Conservation (phyloP, 2,888 invertebrate species). For the Trachelus stipa region DNA sequence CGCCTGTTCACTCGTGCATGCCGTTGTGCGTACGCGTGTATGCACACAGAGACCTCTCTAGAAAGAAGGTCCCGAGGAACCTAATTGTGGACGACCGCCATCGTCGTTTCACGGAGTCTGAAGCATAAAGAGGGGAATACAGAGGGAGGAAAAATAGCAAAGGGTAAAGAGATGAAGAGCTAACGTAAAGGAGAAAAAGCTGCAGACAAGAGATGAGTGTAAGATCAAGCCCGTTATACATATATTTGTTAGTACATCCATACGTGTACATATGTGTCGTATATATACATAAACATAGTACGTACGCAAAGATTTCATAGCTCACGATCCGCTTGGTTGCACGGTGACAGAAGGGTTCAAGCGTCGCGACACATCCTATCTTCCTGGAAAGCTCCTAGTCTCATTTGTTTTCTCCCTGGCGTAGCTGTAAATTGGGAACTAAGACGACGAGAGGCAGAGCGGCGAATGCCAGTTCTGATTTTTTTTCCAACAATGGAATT, state of each 20-base stretch:
- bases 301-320: not conserved
- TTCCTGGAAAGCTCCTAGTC: conserved; percentile 2
- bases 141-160: not conserved
- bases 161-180: not conserved
- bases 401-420: conserved; percentile 5
- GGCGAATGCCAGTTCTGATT: conserved; percentile 25
- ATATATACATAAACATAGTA: not conserved
- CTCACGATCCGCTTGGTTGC: not conserved
- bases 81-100: not conserved
- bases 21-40: not conserved
- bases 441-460: not conserved
- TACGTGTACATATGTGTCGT: not conserved
- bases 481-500: conserved; percentile 41
- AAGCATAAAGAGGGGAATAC: not conserved
- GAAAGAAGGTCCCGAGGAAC: not conserved
- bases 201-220: not conserved
- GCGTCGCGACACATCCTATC: not conserved
- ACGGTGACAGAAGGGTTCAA: not conserved
- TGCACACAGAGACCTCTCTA: not conserved
- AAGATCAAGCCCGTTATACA: not conserved
- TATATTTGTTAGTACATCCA: not conserved
- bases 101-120: not conserved
- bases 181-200: not conserved
- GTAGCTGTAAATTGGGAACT: not conserved
- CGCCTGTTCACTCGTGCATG: not conserved